Conservation (phyloP, 2,888 invertebrate species). For the Seira musarum region DNA sequence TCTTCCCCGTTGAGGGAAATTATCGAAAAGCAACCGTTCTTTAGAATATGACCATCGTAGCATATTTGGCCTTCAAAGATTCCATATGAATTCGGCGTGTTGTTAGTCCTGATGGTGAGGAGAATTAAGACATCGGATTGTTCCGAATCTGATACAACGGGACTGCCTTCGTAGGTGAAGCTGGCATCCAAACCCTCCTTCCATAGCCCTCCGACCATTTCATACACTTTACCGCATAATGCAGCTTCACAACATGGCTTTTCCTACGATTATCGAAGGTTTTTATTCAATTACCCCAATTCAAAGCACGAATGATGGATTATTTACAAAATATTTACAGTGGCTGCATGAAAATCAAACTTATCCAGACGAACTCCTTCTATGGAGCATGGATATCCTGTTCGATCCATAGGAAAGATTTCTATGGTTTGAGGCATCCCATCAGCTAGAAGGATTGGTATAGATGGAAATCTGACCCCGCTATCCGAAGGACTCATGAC, state of each 20-base stretch:
- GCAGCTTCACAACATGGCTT: constrained; percentile 23
- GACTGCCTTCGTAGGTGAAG: constrained; percentile 20
- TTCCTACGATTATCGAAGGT: constrained; percentile 21
- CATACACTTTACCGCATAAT: constrained; percentile 26
- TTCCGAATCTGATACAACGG: too few species aligned
- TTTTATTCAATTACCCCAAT: too few species aligned
- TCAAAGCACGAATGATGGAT: too few species aligned
- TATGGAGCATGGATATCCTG: constrained; percentile 38
- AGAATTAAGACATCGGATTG: too few species aligned
- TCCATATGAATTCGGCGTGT: constrained; percentile 41
- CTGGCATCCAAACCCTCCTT: constrained; percentile 45
- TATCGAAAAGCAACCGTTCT: constrained; percentile 50
- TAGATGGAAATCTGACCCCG: constrained; percentile 23
- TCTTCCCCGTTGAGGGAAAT: constrained; percentile 44
- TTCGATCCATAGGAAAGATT: constrained; percentile 45
- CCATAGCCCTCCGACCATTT: constrained; percentile 29
- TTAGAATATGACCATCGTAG: constrained; percentile 45
- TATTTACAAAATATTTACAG: constrained; percentile 16
- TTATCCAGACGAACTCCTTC: constrained; percentile 42
- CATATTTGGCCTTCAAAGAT: constrained; percentile 48
- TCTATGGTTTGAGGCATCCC: constrained; percentile 16
- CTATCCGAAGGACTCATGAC: constrained; percentile 29
- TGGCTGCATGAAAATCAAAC: constrained; percentile 50
- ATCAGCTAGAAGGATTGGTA: constrained; percentile 38
- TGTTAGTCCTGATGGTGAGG: constrained; percentile 23